These are phyloP conservation scores for Amazona finschi DNA, from an alignment of 2,797 vertebrate genomes.

Conservation along the genomic window DNA sequence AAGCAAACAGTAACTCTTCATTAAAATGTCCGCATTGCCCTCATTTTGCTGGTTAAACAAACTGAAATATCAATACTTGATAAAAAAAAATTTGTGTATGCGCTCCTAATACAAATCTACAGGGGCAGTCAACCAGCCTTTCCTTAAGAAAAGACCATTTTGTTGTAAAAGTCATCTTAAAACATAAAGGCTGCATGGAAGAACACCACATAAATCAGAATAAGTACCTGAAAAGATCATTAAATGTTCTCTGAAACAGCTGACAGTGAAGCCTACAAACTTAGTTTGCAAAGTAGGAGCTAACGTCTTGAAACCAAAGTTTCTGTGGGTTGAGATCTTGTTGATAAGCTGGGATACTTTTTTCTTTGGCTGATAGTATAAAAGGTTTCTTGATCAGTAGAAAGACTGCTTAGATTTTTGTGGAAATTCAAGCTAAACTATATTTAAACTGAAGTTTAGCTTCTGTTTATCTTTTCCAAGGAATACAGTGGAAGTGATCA, in stretches of 20 bases:
- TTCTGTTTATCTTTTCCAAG: neutral
- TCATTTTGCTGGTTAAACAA: neutral
- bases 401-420: neutral
- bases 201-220: neutral
- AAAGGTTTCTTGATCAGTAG: neutral
- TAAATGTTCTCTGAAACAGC: neutral
- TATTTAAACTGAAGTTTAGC: neutral
- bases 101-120: neutral
- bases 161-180: neutral
- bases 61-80: neutral
- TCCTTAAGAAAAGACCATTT: neutral
- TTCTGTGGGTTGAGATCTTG: neutral
- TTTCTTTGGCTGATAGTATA: neutral
- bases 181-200: neutral
- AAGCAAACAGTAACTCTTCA: neutral
- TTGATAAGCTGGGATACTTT: neutral
- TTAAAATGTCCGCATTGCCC: neutral
- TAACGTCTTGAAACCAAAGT: neutral
- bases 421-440: neutral
- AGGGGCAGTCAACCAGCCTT: neutral
- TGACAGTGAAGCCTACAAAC: neutral
- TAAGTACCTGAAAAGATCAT: neutral
- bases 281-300: neutral
- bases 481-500: neutral
- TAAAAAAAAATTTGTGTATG: rapidly evolving